Percentiles rank a stretch among this genome's conserved stretches.
phyloP scores from a whole-genome alignment of 2,797 vertebrate genomes.

The Gadopsis marmoratus region DNA sequence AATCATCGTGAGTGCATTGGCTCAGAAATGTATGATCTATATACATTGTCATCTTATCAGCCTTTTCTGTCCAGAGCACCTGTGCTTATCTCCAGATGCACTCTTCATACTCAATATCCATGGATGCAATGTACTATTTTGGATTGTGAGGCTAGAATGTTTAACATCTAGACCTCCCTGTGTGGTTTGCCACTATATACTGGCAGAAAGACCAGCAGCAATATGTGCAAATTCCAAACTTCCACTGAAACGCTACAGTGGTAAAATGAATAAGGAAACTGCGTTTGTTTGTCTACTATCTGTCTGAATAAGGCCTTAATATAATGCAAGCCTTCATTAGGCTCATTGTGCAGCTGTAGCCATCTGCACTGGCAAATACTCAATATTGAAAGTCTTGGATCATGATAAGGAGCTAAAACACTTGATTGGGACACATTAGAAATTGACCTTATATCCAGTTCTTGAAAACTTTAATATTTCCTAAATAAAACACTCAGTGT shows the following conservation, averaged over 20 bases:
- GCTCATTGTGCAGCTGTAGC: constrained; percentile 19
- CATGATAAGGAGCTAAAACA: not conserved
- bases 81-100: constrained; percentile 19
- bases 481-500: constrained; percentile 19
- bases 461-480: constrained; percentile 22
- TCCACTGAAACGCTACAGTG: not conserved
- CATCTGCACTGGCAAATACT: constrained; percentile 12
- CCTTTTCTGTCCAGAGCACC: constrained; percentile 23
- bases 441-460: constrained; percentile 23
- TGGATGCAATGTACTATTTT: constrained; percentile 11
- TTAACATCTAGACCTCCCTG: not conserved
- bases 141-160: not conserved
- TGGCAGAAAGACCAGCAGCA: not conserved
- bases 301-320: not conserved
- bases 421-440: constrained; percentile 18
- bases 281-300: not conserved
- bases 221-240: not conserved
- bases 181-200: not conserved
- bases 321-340: not conserved
- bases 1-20: constrained; percentile 9
- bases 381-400: constrained; percentile 9
- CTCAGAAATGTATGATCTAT: constrained; percentile 11
- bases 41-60: constrained; percentile 4
- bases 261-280: constrained; percentile 4
- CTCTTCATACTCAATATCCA: constrained; percentile 4